Evolutionary conservation across 2,888 invertebrate genomes (phyloP), one percentile per base, ranked within the genome.

Genomic region (Liopterus haemorrhoidalis): DNA sequence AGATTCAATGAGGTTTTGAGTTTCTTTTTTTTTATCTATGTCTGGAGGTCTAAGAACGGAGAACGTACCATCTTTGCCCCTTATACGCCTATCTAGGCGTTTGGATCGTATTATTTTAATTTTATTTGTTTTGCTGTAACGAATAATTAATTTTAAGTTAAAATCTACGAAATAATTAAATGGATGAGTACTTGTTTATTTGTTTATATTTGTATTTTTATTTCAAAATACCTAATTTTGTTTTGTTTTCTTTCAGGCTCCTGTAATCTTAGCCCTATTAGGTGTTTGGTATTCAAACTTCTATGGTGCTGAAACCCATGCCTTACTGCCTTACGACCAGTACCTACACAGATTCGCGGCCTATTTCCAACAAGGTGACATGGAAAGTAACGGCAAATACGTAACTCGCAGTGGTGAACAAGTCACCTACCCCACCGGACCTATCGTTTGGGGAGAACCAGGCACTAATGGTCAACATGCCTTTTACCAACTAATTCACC

Each of bases 391-490:
- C 69, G 99, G 99, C 51, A 99, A 99, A 71, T 86, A 85, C 60
- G 86, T 90, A 19, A 88, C 87, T 0, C 77, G 84, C 21, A 70
- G 75, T 9, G 85, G 86, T 0, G 66, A 76, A 46, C 35, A 63
- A 50, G 76, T 67, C 5, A 66, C 74, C 56, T 82, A 79, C 64
- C 66, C 66, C 40, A 83, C 82, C 0, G 82, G 91, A 0, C 90
- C 91, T 42, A 85, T 92, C 51, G 85, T 90, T 40, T 95, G 94
- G 94, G 99, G 99, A 41, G 97, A 99, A 70, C 96, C 99, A 1
- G 99, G 99, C 14, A 99, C 99, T 28, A 99, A 99, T 68, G 99
- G 99, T 0, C 99, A 99, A 62, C 99, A 99, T 71, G 99, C 99
- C 45, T 99, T 99, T 75, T 99, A 99, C 70, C 99, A 99, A 69